Evolutionary conservation across 1,140 invertebrate species (phyloP), one percentile per base, ranked within the genome.

Genomic region (Eumaeus atala): DNA sequence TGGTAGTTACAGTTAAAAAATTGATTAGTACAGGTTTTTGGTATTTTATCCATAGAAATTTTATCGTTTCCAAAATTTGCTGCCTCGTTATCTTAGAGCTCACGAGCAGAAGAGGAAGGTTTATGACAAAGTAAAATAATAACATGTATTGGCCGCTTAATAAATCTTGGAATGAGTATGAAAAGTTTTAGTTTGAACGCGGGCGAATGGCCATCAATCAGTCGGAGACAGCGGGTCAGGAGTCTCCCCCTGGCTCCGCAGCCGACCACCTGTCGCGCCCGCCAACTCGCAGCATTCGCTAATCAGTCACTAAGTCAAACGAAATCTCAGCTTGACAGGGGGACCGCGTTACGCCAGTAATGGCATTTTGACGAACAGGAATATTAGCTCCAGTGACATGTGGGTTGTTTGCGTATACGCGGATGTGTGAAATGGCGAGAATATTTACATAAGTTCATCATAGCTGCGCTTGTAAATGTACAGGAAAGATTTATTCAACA

Each of bases 271-370:
- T 73, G 71, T 73, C 66, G 71, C 62, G 59, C 48, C 58, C 57
- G 60, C 59, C 63, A 70, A 55, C 62, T 58, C 66, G 58, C 67
- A 76, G 63, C 72, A 74, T 77, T 74, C 70, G 78, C 78, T 86
- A 84, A 86, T 84, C 80, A 86, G 78, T 86, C 78, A 83, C 77
- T 81, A 81, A 84, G 78, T 79, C 74, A 73, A 77, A 72, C 71
- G 68, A 81, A 84, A 85, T 84, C 77, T 80, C 79, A 66, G 70
- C 61, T 52, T 73, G 82, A 82, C 79, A 80, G 70, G 69, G 69
- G 70, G 67, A 73, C 71, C 67, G 69, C 54, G 58, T 57, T 57
- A 58, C 61, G 58, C 57, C 59, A 60, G 68, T 81, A 77, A 82
- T 84, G 72, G 61, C 70, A 69, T 84, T 82, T 79, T 79, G 73